Evolutionary conservation across 2,113 vertebrate species (phyloP).

Genomic region (Xiphophorus maculatus): DNA sequence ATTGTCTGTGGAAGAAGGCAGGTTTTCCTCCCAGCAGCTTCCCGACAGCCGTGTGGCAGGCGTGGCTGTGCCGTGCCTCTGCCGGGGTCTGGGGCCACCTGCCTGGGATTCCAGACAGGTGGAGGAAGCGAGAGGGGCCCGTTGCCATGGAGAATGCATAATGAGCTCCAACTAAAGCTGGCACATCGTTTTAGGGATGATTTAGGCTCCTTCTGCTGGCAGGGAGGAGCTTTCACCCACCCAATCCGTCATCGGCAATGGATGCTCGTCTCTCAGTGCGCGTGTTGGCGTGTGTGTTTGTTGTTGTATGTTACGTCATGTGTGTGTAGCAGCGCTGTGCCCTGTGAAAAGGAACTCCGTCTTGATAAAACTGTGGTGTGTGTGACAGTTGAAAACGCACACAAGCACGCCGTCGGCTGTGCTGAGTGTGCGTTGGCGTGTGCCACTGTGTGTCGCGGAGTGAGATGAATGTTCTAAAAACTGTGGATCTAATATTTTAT

Average conservation of each 20-base stretch:
- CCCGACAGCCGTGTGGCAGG: constrained; percentile 48
- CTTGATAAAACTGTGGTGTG: constrained; percentile 39
- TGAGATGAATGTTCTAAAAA: constrained; percentile 69
- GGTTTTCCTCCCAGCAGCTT: constrained; percentile 13
- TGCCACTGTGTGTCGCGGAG: constrained; percentile 40
- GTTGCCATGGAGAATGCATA: constrained; percentile 72
- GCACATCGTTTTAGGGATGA: constrained; percentile 78
- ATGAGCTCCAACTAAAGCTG: constrained; percentile 78
- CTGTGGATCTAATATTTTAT: constrained; percentile 81
- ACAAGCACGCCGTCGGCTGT: constrained; percentile 36
- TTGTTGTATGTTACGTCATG: constrained; percentile 30
- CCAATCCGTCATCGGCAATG: constrained; percentile 72
- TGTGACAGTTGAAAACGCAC: constrained; percentile 38
- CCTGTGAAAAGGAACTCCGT: constrained; percentile 58
- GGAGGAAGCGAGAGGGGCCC: constrained; percentile 38
- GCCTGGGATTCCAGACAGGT: constrained; percentile 41
- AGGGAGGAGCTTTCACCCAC: constrained; percentile 79
- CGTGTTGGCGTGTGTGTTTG: constrained; percentile 33
- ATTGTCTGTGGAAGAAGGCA: constrained; percentile 43
- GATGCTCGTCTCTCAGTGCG: constrained; percentile 56
- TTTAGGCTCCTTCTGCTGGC: constrained; percentile 89
- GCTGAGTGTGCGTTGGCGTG: constrained; percentile 46
- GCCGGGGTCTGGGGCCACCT: constrained; percentile 63
- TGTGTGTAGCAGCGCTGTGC: constrained; percentile 52
- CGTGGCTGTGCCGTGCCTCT: constrained; percentile 60